These are phyloP conservation scores for Larimichthys polyactis DNA, from an alignment of 2,113 vertebrate genomes.

Conservation along the genomic window DNA sequence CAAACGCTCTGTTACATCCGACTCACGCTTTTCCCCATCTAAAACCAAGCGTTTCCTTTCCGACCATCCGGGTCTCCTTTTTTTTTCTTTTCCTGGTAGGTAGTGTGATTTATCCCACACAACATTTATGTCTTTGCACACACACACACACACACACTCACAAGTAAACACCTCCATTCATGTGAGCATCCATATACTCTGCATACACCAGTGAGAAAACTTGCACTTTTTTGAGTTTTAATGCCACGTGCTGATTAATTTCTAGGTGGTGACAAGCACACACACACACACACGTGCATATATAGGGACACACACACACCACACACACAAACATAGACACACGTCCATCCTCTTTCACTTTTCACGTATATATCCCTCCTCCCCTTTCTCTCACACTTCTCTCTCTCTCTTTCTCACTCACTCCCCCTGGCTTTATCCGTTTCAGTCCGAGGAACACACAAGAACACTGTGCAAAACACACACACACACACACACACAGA, in stretches of 20 bases:
- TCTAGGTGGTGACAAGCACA: slow-evolving; percentile 83
- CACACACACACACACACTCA: background rate
- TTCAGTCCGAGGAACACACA: slow-evolving; percentile 73
- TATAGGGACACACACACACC: slow-evolving; percentile 32
- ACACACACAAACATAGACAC: slow-evolving; percentile 54
- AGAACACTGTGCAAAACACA: slow-evolving; percentile 62
- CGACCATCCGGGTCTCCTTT: slow-evolving; percentile 37
- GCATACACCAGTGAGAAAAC: slow-evolving; percentile 48
- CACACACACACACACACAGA: slow-evolving; percentile 37
- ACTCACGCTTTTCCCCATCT: slow-evolving; percentile 68
- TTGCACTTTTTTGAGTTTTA: slow-evolving; percentile 72
- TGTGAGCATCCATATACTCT: slow-evolving; percentile 39
- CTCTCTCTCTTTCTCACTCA: slow-evolving; percentile 63
- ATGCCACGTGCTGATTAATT: slow-evolving; percentile 85
- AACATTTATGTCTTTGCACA: slow-evolving; percentile 21
- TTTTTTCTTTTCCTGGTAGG: slow-evolving; percentile 29
- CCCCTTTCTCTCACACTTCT: slow-evolving; percentile 65
- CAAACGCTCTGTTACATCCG: slow-evolving; percentile 66
- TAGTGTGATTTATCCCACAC: slow-evolving; percentile 70
- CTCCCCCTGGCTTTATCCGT: slow-evolving; percentile 76
- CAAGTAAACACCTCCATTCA: slow-evolving; percentile 37
- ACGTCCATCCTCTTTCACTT: slow-evolving; percentile 68
- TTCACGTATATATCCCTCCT: slow-evolving; percentile 69
- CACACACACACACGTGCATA: slow-evolving; percentile 28
- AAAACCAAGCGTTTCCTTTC: slow-evolving; percentile 74